Conservation (phyloP, 2,888 invertebrate genomes). For the Ryuthela nishihirai region DNA sequence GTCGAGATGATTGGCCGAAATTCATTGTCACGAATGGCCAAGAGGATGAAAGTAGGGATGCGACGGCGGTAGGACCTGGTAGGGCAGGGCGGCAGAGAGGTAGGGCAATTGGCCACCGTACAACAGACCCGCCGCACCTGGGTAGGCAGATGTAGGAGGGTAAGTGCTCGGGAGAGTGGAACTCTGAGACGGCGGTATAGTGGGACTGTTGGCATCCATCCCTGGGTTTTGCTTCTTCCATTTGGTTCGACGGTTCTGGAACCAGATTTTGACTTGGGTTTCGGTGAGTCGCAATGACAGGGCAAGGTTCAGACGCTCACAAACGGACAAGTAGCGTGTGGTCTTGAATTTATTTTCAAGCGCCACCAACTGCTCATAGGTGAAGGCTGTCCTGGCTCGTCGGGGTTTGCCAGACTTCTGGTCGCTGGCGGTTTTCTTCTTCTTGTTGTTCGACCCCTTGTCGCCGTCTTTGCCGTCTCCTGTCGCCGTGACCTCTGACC, state of each 20-base stretch:
- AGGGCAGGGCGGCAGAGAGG: conserved; percentile 50
- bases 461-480: conserved; percentile 19
- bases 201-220: conserved; percentile 93
- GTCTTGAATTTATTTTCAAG: conserved; percentile 99
- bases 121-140: conserved; percentile 54
- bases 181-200: conserved; percentile 57
- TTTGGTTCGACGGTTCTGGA: conserved; percentile 94
- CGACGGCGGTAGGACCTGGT: conserved; percentile 34
- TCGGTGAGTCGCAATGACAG: conserved; percentile 91
- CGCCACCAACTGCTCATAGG: conserved; percentile 93
- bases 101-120: conserved; percentile 63
- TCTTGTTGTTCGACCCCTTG: conserved; percentile 39
- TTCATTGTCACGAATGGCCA: conserved; percentile 53
- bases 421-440: conserved; percentile 40
- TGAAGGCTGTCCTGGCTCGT: conserved; percentile 93
- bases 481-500: conserved; percentile 27
- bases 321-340: conserved; percentile 93
- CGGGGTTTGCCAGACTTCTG: conserved; percentile 67
- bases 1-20: conserved; percentile 13
- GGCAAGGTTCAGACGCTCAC: conserved; percentile 93
- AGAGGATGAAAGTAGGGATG: conserved; percentile 64
- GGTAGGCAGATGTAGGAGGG: conserved; percentile 22
- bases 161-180: conserved; percentile 19
- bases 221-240: conserved; percentile 99
- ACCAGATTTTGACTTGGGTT: conserved; percentile 89